phyloP scores from a whole-genome alignment of 2,888 invertebrate species.

The Ochropacha duplaris region DNA sequence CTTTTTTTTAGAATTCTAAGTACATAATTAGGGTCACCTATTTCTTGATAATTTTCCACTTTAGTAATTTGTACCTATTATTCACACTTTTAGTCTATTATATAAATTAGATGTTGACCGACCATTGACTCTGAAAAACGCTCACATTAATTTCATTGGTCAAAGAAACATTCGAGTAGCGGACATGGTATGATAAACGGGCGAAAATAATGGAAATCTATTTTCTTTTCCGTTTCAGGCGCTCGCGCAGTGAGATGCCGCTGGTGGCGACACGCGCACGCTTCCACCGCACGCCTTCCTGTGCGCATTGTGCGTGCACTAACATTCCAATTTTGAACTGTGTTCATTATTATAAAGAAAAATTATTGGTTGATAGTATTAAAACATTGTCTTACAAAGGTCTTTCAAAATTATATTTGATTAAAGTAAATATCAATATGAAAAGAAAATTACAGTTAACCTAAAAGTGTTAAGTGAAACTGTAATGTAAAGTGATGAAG shows the following conservation, averaged over 20 bases:
- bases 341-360: conserved; percentile 13
- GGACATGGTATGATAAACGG: background rate
- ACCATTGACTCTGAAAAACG: background rate
- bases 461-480: conserved; percentile 24
- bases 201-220: conserved; percentile 29
- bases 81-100: background rate
- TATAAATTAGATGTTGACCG: background rate
- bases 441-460: conserved; percentile 20
- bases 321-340: conserved; percentile 28
- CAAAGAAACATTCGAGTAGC: background rate
- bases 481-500: conserved; percentile 31
- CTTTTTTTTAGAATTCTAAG: too few species aligned
- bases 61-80: background rate
- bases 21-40: background rate
- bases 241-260: conserved; percentile 54
- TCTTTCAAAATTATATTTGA: conserved; percentile 9
- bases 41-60: background rate
- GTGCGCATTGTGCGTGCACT: conserved; percentile 8
- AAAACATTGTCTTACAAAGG: conserved; percentile 1
- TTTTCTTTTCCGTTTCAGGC: conserved; percentile 40
- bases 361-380: background rate
- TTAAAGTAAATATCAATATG: conserved; percentile 17
- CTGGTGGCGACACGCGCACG: conserved; percentile 35
- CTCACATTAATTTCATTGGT: background rate
- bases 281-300: conserved; percentile 22